Percentiles rank a stretch among this genome's conserved stretches.
Evolutionary conservation across 2,113 vertebrate genomes (phyloP).

Genomic region (Syngnathoides biaculeatus): DNA sequence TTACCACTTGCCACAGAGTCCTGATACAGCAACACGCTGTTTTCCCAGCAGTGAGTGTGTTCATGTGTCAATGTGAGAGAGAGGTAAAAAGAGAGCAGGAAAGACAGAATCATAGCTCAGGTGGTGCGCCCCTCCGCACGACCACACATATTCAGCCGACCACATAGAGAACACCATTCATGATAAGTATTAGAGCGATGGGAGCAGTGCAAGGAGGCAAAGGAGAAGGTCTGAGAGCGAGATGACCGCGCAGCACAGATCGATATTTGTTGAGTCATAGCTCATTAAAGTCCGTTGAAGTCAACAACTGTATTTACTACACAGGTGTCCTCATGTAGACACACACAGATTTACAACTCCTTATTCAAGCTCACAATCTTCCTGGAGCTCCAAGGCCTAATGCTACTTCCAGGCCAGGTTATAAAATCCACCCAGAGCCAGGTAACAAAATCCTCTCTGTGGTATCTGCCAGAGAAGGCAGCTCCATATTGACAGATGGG

Average conservation of each 20-base stretch:
- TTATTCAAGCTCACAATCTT: conserved; percentile 42
- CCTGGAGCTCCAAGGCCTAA: conserved; percentile 21
- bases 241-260: conserved; percentile 18
- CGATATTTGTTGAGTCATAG: conserved; percentile 10
- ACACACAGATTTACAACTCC: conserved; percentile 20
- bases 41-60: conserved; percentile 72
- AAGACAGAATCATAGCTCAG: conserved; percentile 96
- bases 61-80: conserved; percentile 23
- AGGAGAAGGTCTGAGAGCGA: conserved; percentile 67
- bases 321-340: conserved; percentile 1
- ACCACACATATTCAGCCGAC: conserved; percentile 85
- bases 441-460: conserved; percentile 68
- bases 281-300: conserved; percentile 9
- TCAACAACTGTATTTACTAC: conserved; percentile 3
- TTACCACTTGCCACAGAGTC: conserved; percentile 69
- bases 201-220: conserved; percentile 73
- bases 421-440: conserved; percentile 66
- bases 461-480: conserved; percentile 68
- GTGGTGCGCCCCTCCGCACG: conserved; percentile 68
- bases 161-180: conserved; percentile 94
- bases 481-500: conserved; percentile 73
- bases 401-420: conserved; percentile 57
- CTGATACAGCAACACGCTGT: conserved; percentile 75
- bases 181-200: conserved; percentile 78
- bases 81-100: conserved; percentile 62